Base-by-base conservation (phyloP, 2,888 invertebrate genomes). In the Caenorhabditis macrosperma region DNA sequence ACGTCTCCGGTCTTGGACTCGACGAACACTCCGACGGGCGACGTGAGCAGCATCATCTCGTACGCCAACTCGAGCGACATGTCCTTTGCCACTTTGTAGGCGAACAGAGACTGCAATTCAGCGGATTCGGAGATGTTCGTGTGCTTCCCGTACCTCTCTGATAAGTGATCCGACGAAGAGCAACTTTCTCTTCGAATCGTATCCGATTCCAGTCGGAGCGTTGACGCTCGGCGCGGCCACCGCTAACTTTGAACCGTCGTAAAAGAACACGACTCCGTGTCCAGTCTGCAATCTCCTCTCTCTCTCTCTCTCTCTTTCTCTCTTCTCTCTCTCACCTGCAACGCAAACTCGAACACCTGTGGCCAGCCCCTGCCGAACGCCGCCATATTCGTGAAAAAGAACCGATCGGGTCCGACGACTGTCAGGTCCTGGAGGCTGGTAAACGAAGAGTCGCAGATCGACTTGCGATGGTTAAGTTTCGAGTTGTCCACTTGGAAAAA, bases 321-420 rank as follows among this genome's bases (percentile, higher is more conserved):
- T n/a, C n/a, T n/a, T n/a, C n/a, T n/a, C n/a, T n/a, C n/a, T n/a
- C n/a, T n/a, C n/a, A 67, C 46, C 71, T 83, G 82, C 46, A 83
- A 35, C 6, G 77, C 46, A 26, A 83, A 59, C 55, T 90, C 90
- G 5, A 79, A 48, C 3, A 79, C 28, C 41, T 85, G 84, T 20
- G 78, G 26, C 64, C 63, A 77, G n/a, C 72, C 60, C 7, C 67
- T 63, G 9, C 61, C 24, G 63, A 86, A 88, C 50, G 78, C 86
- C 10, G 82, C 84, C 38, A 83, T 61, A 75, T 88, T 88, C 3
- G 87, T 85, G 38, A 89, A 30, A 67, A 88, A 85, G 60, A 90
- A 86, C 38, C 86, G 61, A 63, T 89, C 90, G 1, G 89, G 83
- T 0, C 87, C 88, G 10, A 88, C 84, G 1, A 85, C 90, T 0